Percentiles rank a stretch among this genome's conserved stretches.
phyloP scores from a whole-genome alignment of 2,888 invertebrate genomes.

The Lepas anatifera region DNA sequence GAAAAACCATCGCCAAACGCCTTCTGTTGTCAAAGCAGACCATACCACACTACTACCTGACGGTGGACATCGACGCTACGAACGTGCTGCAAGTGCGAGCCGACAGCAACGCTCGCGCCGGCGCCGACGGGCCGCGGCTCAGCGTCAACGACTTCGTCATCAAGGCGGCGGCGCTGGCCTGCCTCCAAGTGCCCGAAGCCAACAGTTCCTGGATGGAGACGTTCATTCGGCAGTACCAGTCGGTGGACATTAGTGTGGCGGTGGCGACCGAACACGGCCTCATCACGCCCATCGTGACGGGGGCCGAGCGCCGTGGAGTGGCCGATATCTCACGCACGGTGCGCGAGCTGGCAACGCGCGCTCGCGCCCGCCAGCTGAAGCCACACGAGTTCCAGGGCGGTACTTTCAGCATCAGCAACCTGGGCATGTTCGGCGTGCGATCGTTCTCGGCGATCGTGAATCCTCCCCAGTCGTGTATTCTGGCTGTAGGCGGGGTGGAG shows the following conservation, averaged over 20 bases:
- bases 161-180: constrained; percentile 82
- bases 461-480: constrained; percentile 87
- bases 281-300: constrained; percentile 91
- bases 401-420: constrained; percentile 84
- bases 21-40: constrained; percentile 74
- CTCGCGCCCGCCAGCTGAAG: constrained; percentile 74
- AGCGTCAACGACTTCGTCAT: constrained; percentile 94
- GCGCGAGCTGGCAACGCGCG: constrained; percentile 68
- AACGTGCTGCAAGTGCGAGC: constrained; percentile 54
- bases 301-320: constrained; percentile 80
- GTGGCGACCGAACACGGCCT: constrained; percentile 90
- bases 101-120: constrained; percentile 62
- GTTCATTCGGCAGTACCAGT: constrained; percentile 79
- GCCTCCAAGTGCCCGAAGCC: constrained; percentile 76
- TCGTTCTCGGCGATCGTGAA: constrained; percentile 89
- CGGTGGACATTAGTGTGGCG: constrained; percentile 92
- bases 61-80: constrained; percentile 74
- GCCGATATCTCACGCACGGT: constrained; percentile 67
- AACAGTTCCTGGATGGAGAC: constrained; percentile 94
- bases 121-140: constrained; percentile 67
- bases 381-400: constrained; percentile 91
- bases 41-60: constrained; percentile 94
- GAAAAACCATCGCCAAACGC: constrained; percentile 78
- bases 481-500: constrained; percentile 76
- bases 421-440: constrained; percentile 87